These are phyloP conservation scores for Agrotis clavis DNA, from an alignment of 2,888 invertebrate genomes.

Conservation along the genomic window DNA sequence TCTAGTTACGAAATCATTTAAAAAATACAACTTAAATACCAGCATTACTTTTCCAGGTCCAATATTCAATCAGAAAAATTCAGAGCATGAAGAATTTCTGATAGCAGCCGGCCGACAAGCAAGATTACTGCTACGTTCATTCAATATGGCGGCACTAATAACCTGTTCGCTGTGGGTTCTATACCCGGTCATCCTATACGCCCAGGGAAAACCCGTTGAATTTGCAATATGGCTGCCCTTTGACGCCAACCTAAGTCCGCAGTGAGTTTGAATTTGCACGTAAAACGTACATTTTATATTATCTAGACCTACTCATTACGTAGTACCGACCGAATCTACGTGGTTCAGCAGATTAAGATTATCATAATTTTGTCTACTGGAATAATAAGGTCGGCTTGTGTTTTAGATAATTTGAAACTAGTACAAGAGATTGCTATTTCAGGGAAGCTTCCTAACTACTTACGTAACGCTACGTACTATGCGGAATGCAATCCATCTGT, in stretches of 20 bases:
- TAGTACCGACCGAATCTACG: slow-evolving; percentile 35
- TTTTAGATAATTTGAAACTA: slow-evolving; percentile 35
- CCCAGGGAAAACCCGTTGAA: slow-evolving; percentile 72
- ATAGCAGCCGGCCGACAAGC: slow-evolving; percentile 65
- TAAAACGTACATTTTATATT: slow-evolving; percentile 45
- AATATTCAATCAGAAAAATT: slow-evolving; percentile 73
- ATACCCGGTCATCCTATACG: slow-evolving; percentile 73
- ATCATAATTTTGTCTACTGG: slow-evolving; percentile 51
- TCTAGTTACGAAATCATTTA: background rate
- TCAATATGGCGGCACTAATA: slow-evolving; percentile 70
- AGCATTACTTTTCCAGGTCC: slow-evolving; percentile 41
- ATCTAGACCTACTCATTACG: slow-evolving; percentile 45
- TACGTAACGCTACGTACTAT: too few relatives aligned
- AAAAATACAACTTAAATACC: slow-evolving; percentile 15
- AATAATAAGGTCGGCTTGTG: slow-evolving; percentile 22
- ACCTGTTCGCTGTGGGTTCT: slow-evolving; percentile 78
- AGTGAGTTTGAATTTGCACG: slow-evolving; percentile 71
- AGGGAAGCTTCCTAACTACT: background rate
- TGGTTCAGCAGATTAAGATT: slow-evolving; percentile 42
- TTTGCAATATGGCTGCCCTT: slow-evolving; percentile 82
- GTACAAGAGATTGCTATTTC: slow-evolving; percentile 31
- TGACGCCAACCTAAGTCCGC: slow-evolving; percentile 70
- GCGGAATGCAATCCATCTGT: too few relatives aligned
- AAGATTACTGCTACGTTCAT: slow-evolving; percentile 66
- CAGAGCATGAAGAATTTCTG: slow-evolving; percentile 68